Evolutionary conservation across 2,797 vertebrate species (phyloP), one percentile per base, ranked within the genome.

Genomic region (Enoplosus armatus): DNA sequence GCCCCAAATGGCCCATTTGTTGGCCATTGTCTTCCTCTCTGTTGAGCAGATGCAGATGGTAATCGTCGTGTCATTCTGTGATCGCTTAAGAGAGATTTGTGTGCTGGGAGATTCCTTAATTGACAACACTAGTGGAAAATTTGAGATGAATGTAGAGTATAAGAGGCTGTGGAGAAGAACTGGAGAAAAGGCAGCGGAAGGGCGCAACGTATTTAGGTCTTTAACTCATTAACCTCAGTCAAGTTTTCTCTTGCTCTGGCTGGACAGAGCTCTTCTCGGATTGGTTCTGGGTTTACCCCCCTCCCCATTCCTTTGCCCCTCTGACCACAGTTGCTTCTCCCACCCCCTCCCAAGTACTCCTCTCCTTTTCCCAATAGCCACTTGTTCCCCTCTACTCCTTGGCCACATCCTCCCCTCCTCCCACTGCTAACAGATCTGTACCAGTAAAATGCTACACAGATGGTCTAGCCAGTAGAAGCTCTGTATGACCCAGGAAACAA

Each of bases 391-490:
- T 71, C 54, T 29, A 26, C 56, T 56, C 37, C 64, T 66, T 80
- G 75, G 33, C 56, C 56, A 33, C 74, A 50, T 48, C 47, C 22
- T 59, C 70, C 45, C 31, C 43, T 68, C 76, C 56, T 67, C 69
- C 80, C 48, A 64, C 82, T 54, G 47, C 64, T 55, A 59, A 56
- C 26, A 70, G 69, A 71, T 59, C 54, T 33, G 41, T 89, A 83
- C 77, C 85, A 67, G 71, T 87, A 83, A 86, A 82, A 55, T 82
- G 77, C 56, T 76, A 73, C 81, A 85, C 80, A 93, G 78, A 91
- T 79, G 85, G 86, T 56, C 63, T 45, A 43, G 73, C 72, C 77
- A 86, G 75, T 37, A 62, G 59, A 85, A 75, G 73, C 70, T 76
- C 80, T 83, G 87, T 75, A 60, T 64, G 51, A 24, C 50, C 62